These are phyloP conservation scores for Atopsyche davidsoni DNA, from an alignment of 1,140 invertebrate genomes.

Conservation along the genomic window DNA sequence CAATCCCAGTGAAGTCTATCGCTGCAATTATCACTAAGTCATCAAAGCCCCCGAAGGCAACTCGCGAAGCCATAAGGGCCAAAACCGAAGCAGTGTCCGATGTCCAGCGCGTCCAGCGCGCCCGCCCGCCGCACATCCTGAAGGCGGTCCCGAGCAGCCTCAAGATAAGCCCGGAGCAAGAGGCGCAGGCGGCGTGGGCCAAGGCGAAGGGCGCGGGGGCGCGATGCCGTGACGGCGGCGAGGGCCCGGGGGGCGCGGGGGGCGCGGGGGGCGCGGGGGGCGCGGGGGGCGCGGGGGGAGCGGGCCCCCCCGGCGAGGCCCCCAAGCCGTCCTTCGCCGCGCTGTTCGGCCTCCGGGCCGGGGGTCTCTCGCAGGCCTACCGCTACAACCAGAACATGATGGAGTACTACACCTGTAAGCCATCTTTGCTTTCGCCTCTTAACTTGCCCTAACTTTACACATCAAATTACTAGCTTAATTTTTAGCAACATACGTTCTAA, in stretches of 20 bases:
- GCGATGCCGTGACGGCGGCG: not conserved
- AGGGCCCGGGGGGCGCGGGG: not conserved
- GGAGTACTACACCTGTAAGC: slow-evolving; percentile 97
- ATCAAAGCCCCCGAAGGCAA: no score
- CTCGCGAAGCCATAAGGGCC: no score
- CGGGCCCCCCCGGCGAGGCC: slow-evolving; percentile 47
- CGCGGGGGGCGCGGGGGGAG: slow-evolving; percentile 6
- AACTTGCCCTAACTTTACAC: not conserved
- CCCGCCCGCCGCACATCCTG: not conserved
- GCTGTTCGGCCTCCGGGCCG: slow-evolving; percentile 48
- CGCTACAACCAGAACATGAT: slow-evolving; percentile 97
- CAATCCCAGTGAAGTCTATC: no score
- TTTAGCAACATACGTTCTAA: no score
- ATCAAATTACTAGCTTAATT: no score
- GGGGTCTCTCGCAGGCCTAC: slow-evolving; percentile 78
- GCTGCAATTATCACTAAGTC: no score
- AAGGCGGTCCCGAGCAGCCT: no score
- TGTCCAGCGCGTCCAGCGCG: not conserved
- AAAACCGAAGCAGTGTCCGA: not conserved
- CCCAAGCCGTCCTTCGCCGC: slow-evolving; percentile 47
- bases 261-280: not conserved
- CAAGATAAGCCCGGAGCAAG: no score
- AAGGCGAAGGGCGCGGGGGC: not conserved
- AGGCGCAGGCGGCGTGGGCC: not conserved
- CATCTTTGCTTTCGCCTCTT: not conserved